Base-by-base conservation (phyloP, 2,797 vertebrate genomes). In the Myripristis jacobus region DNA sequence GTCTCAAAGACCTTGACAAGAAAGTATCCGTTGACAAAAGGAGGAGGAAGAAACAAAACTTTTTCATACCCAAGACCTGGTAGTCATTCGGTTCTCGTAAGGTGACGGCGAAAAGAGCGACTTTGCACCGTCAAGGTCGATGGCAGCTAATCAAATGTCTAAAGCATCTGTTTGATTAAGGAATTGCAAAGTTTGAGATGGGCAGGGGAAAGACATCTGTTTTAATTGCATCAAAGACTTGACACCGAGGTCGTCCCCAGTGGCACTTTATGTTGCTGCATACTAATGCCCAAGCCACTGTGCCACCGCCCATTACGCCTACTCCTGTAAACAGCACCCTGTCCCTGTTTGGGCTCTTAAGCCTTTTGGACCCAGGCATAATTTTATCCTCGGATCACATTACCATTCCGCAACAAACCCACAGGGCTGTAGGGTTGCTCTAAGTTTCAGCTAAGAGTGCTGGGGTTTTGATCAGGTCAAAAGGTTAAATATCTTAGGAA, bases 81-180 rank as follows among this genome's bases (percentile, higher is more conserved):
- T 3, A 41, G 38, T 15, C 38, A 41, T 41, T 41, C 12, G 4
- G 12, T 41, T 41, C 2, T 13, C 4, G 12, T 41, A 11, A 41
- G 38, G 38, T 12, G 38, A 41, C 12, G 12, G 55, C 36, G 54
- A 47, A 10, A 58, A 73, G 68, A 21, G 58, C 73, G 52, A 41
- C 53, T 72, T 38, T 18, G 41, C 16, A 22, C 54, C 61, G 66
- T 51, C 38, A 41, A 41, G 38, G 38, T 13, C 38, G 25, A 51
- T 54, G 51, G 29, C 21, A 16, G 75, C 27, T 25, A 60, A 80
- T 73, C 46, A 58, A 48, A 21, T 47, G 57, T 75, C 16, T 63
- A 34, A 79, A 59, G 47, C 63, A 70, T 75, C 34, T 79, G 75
- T 75, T 76, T 66, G 58, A 65, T 81, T 52, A 71, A 73, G 66